Base-by-base conservation (phyloP, 2,888 invertebrate genomes). In the Ophion ventricosus region DNA sequence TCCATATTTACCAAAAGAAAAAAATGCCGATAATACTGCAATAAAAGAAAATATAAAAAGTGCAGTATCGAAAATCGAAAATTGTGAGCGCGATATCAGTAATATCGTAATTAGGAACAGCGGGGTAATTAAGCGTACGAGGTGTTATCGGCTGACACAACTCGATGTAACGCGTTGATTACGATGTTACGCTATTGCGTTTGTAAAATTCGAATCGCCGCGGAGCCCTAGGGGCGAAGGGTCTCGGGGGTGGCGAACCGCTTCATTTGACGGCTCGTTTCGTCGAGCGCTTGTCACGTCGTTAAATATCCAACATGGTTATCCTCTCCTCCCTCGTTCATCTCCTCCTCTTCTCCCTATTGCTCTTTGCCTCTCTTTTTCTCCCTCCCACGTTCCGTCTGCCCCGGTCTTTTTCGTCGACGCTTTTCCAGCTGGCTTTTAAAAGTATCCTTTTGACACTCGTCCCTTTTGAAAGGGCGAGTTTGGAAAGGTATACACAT, bases 221-320 rank as follows among this genome's bases (percentile, higher is more conserved):
- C 23, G 35, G 61, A 63, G 35, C 17, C 56, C 57, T 20, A 49
- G 49, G 49, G 40, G 61, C 26, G 72, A 40, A 56, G 66, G 40
- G 40, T 64, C 73, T 80, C 70, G 67, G 64, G 84, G 66, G 82
- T 73, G 75, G 82, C 29, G 74, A 73, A 76, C 76, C 80, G 76
- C 76, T 67, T 63, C 82, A 59, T 85, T 84, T 73, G 84, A 85
- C 76, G 84, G 79, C 82, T 80, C 84, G 84, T 84, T 80, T 84
- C 84, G 80, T 85, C 82, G 84, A 76, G 73, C 73, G 80, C 56
- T 85, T 82, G 82, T 85, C 84, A 76, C 82, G 56, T 82, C 84
- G 84, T 84, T 84, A 84, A 84, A 84, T 84, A 84, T 61, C 69
- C 75, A 76, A 74, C 76, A 75, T 63, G 74, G 75, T 78, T 81